Percentiles rank a stretch among this genome's conserved stretches.
phyloP scores from a whole-genome alignment of 2,888 invertebrate species.

The Fissipunctia ypsillon region DNA sequence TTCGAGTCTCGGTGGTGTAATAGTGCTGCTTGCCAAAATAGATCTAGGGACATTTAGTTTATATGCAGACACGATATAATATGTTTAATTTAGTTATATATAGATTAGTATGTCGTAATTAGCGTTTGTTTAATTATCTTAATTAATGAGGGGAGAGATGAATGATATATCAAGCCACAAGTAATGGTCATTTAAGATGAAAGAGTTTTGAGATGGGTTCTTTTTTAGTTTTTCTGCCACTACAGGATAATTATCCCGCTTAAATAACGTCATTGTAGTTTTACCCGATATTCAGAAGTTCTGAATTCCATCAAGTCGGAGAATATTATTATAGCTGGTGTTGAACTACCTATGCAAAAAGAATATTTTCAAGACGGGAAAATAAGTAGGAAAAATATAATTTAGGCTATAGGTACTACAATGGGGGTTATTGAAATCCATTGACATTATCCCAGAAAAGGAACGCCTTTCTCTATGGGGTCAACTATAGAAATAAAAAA shows the following conservation, averaged over 20 bases:
- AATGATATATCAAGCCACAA: slow-evolving; percentile 10
- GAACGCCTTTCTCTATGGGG: too few relatives aligned
- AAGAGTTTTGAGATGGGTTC: neutral
- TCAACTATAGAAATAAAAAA: neutral
- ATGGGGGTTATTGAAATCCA: neutral
- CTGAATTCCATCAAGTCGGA: neutral
- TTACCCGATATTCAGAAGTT: neutral
- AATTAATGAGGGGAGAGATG: slow-evolving; percentile 25
- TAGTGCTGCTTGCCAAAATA: slow-evolving; percentile 34
- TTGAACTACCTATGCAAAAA: neutral
- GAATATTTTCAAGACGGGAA: neutral
- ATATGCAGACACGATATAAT: slow-evolving; percentile 47
- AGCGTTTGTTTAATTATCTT: slow-evolving; percentile 52
- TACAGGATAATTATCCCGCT: too few relatives aligned
- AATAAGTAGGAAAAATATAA: too few relatives aligned
- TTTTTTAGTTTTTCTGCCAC: neutral
- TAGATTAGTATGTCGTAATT: slow-evolving; percentile 41
- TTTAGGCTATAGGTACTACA: too few relatives aligned
- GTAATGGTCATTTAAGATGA: neutral
- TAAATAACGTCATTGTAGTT: neutral
- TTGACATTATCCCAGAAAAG: too few relatives aligned
- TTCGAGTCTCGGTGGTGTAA: slow-evolving; percentile 10
- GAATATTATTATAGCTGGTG: neutral
- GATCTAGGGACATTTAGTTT: slow-evolving; percentile 33
- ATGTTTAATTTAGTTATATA: slow-evolving; percentile 32